Percentiles rank a stretch among this genome's conserved stretches.
These are phyloP conservation scores for Leptodactylus fuscus DNA, from an alignment of 2,113 vertebrate species.

Conservation along the genomic window DNA sequence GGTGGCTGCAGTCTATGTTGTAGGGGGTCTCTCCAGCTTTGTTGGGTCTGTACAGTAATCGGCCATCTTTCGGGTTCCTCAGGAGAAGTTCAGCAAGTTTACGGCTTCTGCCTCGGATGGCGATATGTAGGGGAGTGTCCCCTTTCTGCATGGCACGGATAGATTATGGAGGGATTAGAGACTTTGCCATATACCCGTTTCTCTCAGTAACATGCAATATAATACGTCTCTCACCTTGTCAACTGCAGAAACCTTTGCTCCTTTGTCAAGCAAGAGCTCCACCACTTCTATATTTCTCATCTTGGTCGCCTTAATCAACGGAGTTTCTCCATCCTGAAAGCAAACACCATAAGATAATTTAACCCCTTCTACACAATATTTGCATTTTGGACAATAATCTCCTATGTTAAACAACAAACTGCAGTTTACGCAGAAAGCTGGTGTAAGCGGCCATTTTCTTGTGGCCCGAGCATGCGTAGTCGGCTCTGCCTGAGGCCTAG, in stretches of 20 bases:
- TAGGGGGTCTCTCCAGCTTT: slow-evolving; percentile 97
- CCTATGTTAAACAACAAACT: no score
- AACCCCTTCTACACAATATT: no score
- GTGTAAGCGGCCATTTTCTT: no score
- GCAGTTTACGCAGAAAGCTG: no score
- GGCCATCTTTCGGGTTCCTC: slow-evolving; percentile 96
- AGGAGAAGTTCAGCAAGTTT: slow-evolving; percentile 93
- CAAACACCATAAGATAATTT: rapidly evolving
- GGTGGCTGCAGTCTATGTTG: slow-evolving; percentile 98
- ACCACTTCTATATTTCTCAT: slow-evolving; percentile 98
- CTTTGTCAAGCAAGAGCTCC: slow-evolving; percentile 94
- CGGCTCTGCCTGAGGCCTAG: no score
- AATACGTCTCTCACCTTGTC: slow-evolving; percentile 84
- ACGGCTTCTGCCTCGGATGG: slow-evolving; percentile 94
- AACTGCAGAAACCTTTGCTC: slow-evolving; percentile 92
- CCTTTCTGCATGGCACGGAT: slow-evolving; percentile 81
- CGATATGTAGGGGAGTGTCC: slow-evolving; percentile 95
- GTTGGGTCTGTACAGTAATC: slow-evolving; percentile 94
- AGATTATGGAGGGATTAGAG: no score
- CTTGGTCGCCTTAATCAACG: slow-evolving; percentile 97
- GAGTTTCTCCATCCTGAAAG: slow-evolving; percentile 91
- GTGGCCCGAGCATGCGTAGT: no score
- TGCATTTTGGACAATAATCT: no score
- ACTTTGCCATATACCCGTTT: no score
- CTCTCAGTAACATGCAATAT: no score